These are phyloP conservation scores for Hypomesus transpacificus DNA, from an alignment of 2,113 vertebrate genomes.

Conservation along the genomic window DNA sequence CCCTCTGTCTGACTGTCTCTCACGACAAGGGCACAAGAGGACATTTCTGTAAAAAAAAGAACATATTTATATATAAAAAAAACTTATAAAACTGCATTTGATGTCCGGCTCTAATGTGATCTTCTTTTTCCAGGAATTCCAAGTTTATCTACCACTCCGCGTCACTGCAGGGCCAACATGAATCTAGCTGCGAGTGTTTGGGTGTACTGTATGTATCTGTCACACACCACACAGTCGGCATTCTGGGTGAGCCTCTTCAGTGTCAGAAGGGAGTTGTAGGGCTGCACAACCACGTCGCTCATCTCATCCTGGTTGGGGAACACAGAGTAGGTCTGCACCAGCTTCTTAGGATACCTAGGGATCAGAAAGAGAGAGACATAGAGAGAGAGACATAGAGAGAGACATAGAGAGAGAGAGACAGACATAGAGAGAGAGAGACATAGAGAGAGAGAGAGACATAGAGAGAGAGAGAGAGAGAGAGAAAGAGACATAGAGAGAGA, in stretches of 20 bases:
- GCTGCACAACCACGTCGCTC: constrained; percentile 98
- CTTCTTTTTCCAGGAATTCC: constrained; percentile 4
- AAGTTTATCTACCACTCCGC: neutral
- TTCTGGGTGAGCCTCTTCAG: constrained; percentile 98
- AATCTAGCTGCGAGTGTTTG: neutral
- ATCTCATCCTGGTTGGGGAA: constrained; percentile 99
- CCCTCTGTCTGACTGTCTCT: neutral
- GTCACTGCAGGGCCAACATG: neutral
- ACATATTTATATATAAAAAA: constrained; percentile 5
- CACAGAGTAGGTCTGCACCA: constrained; percentile 97
- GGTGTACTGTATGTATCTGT: neutral
- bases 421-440: neutral
- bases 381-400: neutral
- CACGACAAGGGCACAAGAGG: neutral
- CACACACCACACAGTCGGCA: constrained; percentile 86
- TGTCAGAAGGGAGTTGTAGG: constrained; percentile 94
- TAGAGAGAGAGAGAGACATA: neutral
- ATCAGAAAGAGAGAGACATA: constrained; percentile 1
- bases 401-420: no score
- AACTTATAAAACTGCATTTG: no score
- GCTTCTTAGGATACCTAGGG: constrained; percentile 93
- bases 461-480: neutral
- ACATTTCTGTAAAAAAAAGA: constrained; percentile 21
- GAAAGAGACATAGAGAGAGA: neutral
- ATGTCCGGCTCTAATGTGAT: neutral